Conservation (phyloP, 2,113 vertebrate species). For the Neotoma lepida region DNA sequence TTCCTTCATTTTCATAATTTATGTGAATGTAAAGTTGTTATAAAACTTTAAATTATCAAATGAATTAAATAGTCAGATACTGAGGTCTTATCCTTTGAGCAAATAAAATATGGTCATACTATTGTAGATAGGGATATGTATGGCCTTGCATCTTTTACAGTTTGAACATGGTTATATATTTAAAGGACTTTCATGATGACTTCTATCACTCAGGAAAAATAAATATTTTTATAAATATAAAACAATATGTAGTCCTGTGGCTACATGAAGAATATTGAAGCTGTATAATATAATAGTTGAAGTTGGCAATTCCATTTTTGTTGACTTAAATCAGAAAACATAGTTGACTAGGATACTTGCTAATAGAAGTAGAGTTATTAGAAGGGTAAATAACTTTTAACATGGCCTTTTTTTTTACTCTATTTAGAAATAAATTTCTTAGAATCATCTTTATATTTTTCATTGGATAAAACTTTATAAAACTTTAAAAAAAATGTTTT, state of each 20-base stretch:
- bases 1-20: not conserved
- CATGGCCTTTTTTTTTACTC: not conserved
- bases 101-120: not conserved
- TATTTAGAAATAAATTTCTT: not conserved
- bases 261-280: not conserved
- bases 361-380: not conserved
- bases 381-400: not conserved
- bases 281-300: not conserved
- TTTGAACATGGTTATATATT: not conserved
- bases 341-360: not conserved
- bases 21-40: not conserved
- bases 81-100: not conserved
- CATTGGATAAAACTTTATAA: not conserved
- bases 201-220: not conserved
- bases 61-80: not conserved
- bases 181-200: not conserved
- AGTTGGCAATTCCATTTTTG: not conserved
- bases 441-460: not conserved
- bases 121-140: fast-evolving
- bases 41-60: not conserved
- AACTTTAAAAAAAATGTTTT: not conserved
- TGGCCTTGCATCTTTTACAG: not conserved
- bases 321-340: not conserved
- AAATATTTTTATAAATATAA: not conserved
- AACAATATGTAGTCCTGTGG: not conserved